Conservation (phyloP, 2,797 vertebrate genomes). For the Macrochelys suwanniensis region DNA sequence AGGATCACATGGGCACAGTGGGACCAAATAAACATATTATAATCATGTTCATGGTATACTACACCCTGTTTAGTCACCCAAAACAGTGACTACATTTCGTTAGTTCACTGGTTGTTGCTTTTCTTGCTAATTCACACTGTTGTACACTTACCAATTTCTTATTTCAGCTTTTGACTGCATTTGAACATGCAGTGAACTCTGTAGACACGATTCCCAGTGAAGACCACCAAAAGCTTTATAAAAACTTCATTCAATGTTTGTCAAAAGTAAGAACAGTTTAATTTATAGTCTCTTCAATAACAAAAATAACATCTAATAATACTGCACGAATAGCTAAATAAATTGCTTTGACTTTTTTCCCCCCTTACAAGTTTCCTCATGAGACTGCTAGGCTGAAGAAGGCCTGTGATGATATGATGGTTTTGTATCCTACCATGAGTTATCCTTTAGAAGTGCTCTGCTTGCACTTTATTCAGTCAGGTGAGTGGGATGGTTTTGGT, state of each 20-base stretch:
- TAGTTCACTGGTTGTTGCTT: not conserved
- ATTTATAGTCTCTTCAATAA: not conserved
- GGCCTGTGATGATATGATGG: constrained; percentile 88
- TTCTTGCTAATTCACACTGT: not conserved
- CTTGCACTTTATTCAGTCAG: constrained; percentile 87
- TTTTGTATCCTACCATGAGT: constrained; percentile 84
- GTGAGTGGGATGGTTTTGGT: constrained; percentile 78
- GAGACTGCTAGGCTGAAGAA: constrained; percentile 87
- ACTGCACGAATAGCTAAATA: not conserved
- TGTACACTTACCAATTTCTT: constrained; percentile 15
- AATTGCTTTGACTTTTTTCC: constrained; percentile 40
- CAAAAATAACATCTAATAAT: not conserved
- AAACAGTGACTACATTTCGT: not conserved
- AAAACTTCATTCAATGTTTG: constrained; percentile 90
- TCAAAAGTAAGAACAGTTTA: constrained; percentile 86
- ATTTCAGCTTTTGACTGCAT: constrained; percentile 91
- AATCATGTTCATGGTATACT: not conserved
- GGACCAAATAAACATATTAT: not conserved
- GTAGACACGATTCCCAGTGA: constrained; percentile 87
- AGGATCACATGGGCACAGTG: not conserved
- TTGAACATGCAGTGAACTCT: constrained; percentile 89
- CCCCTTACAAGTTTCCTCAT: constrained; percentile 85
- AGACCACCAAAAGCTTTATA: constrained; percentile 87
- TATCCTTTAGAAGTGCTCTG: constrained; percentile 92
- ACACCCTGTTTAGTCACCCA: not conserved